Evolutionary conservation across 2,888 invertebrate genomes (phyloP).

Genomic region (Aleiodes alternator): DNA sequence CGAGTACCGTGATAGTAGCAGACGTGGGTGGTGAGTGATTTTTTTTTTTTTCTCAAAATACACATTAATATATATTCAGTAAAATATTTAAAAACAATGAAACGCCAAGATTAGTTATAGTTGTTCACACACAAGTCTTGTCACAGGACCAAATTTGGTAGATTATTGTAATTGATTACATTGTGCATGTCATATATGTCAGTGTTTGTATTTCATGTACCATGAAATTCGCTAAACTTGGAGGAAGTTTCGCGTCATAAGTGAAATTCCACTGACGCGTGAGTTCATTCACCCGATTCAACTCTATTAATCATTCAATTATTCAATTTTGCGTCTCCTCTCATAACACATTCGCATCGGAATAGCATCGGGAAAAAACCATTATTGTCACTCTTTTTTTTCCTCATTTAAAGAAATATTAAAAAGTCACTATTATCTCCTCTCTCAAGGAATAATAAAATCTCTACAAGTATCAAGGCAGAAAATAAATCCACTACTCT

Average conservation of each 20-base stretch:
- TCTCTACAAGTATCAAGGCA: not conserved
- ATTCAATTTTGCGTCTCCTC: no score
- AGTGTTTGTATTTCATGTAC: not conserved
- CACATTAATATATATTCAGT: constrained; percentile 23
- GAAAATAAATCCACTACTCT: not conserved
- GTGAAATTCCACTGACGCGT: constrained; percentile 38
- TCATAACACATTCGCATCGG: no score
- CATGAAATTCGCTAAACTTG: no score
- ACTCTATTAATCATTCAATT: not conserved
- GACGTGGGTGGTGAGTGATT: constrained; percentile 67
- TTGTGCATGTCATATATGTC: not conserved
- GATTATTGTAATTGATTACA: no score
- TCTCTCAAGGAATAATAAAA: constrained; percentile 1
- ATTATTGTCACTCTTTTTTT: no score
- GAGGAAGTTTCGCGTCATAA: not conserved
- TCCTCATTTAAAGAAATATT: not conserved
- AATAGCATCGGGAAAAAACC: no score
- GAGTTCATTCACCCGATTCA: constrained; percentile 10
- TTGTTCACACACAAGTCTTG: no score
- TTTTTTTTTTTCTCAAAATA: constrained; percentile 22
- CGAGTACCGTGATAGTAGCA: constrained; percentile 65
- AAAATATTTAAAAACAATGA: not conserved
- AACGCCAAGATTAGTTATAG: not conserved
- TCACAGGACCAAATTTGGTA: no score
- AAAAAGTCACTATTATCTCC: not conserved